Conservation (phyloP, 2,888 invertebrate genomes). For the Leistus spinibarbis region DNA sequence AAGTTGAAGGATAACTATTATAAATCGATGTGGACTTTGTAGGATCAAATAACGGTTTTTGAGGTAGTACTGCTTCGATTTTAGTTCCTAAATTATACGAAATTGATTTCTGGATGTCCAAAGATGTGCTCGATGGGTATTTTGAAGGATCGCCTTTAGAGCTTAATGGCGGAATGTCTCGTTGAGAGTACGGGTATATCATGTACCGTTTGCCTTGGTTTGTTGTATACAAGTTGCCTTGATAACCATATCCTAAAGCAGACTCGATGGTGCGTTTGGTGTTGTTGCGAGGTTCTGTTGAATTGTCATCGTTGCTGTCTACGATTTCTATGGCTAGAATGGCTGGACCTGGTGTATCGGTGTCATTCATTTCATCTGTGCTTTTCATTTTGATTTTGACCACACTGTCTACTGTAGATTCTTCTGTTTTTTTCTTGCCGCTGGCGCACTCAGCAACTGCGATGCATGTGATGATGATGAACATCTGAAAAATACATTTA, state of each 20-base stretch:
- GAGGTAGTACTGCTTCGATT: constrained; percentile 8
- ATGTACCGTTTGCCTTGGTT: constrained; percentile 52
- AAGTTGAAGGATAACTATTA: constrained; percentile 43
- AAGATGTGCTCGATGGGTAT: constrained; percentile 39
- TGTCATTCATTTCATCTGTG: constrained; percentile 60
- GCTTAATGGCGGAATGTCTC: constrained; percentile 62
- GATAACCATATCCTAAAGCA: constrained; percentile 72
- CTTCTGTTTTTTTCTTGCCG: constrained; percentile 11
- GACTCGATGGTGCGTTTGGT: constrained; percentile 76
- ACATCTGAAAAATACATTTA: constrained; percentile 56
- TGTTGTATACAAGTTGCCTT: constrained; percentile 61
- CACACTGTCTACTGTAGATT: not conserved
- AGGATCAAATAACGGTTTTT: constrained; percentile 27
- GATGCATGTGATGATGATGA: constrained; percentile 52
- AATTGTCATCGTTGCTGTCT: constrained; percentile 59
- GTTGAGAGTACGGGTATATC: constrained; percentile 73
- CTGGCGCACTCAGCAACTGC: constrained; percentile 51
- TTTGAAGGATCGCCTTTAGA: constrained; percentile 35
- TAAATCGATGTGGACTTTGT: constrained; percentile 31
- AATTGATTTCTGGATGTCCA: constrained; percentile 48
- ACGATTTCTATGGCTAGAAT: constrained; percentile 69
- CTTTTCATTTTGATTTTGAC: constrained; percentile 53
- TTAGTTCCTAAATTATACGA: constrained; percentile 48
- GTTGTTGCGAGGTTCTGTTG: constrained; percentile 52
- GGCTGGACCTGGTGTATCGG: constrained; percentile 55